phyloP scores from a whole-genome alignment of 2,888 invertebrate species.

The Phengaris arion region DNA sequence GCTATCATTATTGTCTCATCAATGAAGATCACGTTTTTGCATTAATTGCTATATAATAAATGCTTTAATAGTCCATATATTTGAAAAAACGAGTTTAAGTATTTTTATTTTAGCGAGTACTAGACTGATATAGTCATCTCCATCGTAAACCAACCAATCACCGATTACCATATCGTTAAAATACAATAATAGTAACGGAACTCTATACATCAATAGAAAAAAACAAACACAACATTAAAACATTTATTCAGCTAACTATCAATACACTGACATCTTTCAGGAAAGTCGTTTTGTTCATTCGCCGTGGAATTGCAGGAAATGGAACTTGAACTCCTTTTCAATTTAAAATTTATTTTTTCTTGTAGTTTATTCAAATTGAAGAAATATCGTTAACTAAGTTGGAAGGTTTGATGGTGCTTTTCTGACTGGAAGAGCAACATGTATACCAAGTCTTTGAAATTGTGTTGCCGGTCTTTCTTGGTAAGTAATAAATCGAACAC shows the following conservation, averaged over 20 bases:
- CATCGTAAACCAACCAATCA: too few relatives aligned
- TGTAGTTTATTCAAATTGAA: constrained; percentile 16
- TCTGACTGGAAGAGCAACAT: not conserved
- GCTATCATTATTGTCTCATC: too few relatives aligned
- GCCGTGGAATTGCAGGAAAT: constrained; percentile 22
- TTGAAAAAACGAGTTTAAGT: too few relatives aligned
- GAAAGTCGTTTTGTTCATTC: constrained; percentile 18
- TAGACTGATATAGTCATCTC: too few relatives aligned
- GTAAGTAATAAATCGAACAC: too few relatives aligned
- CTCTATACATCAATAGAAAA: not conserved
- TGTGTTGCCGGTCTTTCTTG: too few relatives aligned
- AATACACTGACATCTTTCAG: constrained; percentile 20
- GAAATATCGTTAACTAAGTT: constrained; percentile 11
- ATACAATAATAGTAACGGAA: too few relatives aligned
- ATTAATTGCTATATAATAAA: too few relatives aligned
- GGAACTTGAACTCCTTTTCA: constrained; percentile 25
- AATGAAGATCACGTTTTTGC: too few relatives aligned
- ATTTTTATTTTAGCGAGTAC: too few relatives aligned
- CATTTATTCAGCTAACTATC: constrained; percentile 18
- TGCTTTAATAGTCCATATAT: too few relatives aligned
- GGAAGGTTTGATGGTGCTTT: not conserved
- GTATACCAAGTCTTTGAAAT: not conserved
- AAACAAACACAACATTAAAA: constrained; percentile 1
- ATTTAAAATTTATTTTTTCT: constrained; percentile 25
- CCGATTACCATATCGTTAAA: too few relatives aligned